Conservation (phyloP, 2,797 vertebrate species). For the Cynopterus sphinx region DNA sequence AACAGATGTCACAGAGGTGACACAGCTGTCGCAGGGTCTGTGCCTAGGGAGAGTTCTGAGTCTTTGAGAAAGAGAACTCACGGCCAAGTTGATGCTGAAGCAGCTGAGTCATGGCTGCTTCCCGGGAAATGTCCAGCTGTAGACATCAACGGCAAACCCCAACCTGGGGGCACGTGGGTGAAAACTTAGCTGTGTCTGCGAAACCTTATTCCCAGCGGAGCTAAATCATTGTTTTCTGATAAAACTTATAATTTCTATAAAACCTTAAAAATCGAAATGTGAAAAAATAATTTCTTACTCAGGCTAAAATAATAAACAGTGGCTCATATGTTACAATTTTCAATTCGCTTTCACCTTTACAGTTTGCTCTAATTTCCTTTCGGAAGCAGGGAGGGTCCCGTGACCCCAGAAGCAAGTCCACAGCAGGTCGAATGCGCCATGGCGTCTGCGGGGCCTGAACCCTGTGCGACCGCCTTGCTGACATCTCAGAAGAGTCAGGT, state of each 20-base stretch:
- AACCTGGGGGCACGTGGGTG: neutral
- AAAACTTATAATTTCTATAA: neutral
- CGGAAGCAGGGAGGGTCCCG: too few species aligned
- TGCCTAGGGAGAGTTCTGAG: neutral
- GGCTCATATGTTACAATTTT: neutral
- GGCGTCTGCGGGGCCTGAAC: too few species aligned
- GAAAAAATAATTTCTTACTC: neutral
- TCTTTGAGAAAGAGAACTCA: neutral
- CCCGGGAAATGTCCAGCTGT: neutral
- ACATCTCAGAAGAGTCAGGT: neutral
- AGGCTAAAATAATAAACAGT: neutral
- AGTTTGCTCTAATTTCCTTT: neutral
- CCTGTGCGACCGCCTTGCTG: neutral
- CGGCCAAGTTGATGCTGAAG: slow-evolving; percentile 24
- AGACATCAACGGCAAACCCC: neutral
- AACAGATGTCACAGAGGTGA: slow-evolving; percentile 35
- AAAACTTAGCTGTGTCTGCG: neutral
- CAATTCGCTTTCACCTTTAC: neutral
- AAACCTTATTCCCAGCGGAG: neutral
- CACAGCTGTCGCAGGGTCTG: neutral
- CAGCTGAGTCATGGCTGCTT: neutral
- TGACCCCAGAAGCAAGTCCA: too few species aligned
- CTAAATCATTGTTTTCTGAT: neutral
- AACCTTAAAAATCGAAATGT: neutral
- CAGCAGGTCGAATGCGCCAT: too few species aligned